phyloP scores from a whole-genome alignment of 2,113 vertebrate species.

The Gobio gobio region DNA sequence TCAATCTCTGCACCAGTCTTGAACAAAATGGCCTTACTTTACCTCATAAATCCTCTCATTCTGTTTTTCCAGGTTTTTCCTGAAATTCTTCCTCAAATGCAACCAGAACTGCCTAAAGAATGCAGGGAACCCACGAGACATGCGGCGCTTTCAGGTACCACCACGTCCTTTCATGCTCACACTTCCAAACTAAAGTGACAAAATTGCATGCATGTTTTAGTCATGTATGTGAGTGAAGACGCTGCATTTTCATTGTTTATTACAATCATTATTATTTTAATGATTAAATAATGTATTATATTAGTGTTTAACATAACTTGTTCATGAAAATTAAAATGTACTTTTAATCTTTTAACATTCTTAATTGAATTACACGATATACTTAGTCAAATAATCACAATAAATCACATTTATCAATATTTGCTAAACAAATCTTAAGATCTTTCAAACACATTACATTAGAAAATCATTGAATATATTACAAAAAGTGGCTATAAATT shows the following conservation, averaged over 20 bases:
- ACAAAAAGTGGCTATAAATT: not conserved
- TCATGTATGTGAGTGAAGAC: not conserved
- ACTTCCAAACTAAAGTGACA: not conserved
- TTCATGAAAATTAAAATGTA: not conserved
- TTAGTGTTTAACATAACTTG: not conserved
- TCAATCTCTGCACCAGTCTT: not conserved
- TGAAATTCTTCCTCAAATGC: slow-evolving; percentile 93
- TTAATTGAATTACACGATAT: not conserved
- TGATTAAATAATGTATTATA: no score
- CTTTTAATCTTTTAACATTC: not conserved
- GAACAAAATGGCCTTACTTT: not conserved
- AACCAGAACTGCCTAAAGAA: slow-evolving; percentile 95
- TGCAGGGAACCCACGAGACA: slow-evolving; percentile 89
- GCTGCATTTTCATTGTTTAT: not conserved
- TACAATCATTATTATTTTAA: not conserved
- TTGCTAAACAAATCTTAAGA: no score
- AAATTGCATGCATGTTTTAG: not conserved
- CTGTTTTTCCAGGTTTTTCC: slow-evolving; percentile 82
- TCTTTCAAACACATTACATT: no score
- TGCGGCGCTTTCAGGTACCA: slow-evolving; percentile 89
- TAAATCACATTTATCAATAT: not conserved
- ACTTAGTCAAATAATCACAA: not conserved
- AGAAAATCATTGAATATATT: not conserved
- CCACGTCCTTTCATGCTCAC: not conserved
- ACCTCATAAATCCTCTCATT: slow-evolving; percentile 49